These are phyloP conservation scores for Acleris literana DNA, from an alignment of 2,888 invertebrate genomes.

Conservation along the genomic window DNA sequence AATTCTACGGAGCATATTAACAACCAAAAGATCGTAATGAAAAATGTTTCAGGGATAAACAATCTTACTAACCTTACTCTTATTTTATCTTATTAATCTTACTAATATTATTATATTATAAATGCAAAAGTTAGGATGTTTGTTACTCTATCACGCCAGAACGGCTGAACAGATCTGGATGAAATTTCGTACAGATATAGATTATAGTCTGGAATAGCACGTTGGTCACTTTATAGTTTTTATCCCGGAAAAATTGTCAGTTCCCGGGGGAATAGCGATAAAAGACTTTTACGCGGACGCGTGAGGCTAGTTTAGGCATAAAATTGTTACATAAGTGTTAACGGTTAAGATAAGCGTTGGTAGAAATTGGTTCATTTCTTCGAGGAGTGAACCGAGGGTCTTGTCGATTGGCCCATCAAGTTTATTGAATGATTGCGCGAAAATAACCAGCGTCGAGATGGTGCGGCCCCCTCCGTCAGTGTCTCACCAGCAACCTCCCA, in stretches of 20 bases:
- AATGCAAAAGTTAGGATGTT: too few relatives aligned
- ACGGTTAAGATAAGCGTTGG: conserved; percentile 36
- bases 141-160: too few relatives aligned
- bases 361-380: conserved; percentile 73
- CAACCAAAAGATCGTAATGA: neutral
- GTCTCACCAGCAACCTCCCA: conserved; percentile 60
- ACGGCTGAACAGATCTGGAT: too few relatives aligned
- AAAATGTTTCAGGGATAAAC: neutral
- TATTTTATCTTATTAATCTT: too few relatives aligned
- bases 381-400: conserved; percentile 73
- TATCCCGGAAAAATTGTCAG: too few relatives aligned
- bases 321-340: conserved; percentile 31
- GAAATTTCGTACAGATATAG: too few relatives aligned
- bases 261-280: neutral
- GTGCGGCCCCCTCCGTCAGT: conserved; percentile 63
- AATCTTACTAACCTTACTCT: too few relatives aligned
- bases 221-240: too few relatives aligned
- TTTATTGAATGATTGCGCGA: conserved; percentile 84
- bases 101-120: too few relatives aligned
- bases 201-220: too few relatives aligned
- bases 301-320: neutral
- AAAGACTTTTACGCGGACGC: neutral
- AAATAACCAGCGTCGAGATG: conserved; percentile 70
- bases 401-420: conserved; percentile 77
- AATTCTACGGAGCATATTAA: neutral